phyloP scores from a whole-genome alignment of 2,797 vertebrate genomes.

The Morelia viridis region DNA sequence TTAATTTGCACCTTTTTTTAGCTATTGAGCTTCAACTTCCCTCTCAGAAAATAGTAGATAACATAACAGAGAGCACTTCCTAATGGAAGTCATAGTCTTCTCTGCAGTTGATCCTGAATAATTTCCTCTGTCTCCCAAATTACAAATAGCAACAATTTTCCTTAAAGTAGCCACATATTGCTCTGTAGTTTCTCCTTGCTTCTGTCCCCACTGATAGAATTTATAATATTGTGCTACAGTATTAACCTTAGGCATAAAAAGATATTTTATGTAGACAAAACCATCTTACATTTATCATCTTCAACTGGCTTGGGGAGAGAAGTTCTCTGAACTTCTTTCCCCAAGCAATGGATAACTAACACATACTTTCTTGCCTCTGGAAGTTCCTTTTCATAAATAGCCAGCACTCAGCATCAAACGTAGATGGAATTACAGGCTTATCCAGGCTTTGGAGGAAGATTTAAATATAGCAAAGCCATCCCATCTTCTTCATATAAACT shows the following conservation, averaged over 20 bases:
- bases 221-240: not conserved
- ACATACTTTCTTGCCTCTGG: not conserved
- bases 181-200: not conserved
- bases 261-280: not conserved
- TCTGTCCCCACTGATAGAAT: not conserved
- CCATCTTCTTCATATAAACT: not conserved
- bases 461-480: not conserved
- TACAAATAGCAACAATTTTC: not conserved
- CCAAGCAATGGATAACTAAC: not conserved
- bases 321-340: not conserved
- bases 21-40: not conserved
- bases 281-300: not conserved
- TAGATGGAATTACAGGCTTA: not conserved
- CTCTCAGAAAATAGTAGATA: not conserved
- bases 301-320: not conserved
- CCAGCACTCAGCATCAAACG: not conserved
- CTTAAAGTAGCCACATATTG: not conserved
- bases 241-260: not conserved
- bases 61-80: not conserved
- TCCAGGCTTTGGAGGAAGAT: not conserved
- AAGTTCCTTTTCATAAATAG: not conserved
- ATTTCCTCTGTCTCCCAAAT: not conserved
- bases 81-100: not conserved
- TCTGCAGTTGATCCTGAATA: no score
- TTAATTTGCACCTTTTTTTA: not conserved